Evolutionary conservation across 64 coral and sea anemone genomes (phyloP).

Genomic region (Orbicella faveolata): DNA sequence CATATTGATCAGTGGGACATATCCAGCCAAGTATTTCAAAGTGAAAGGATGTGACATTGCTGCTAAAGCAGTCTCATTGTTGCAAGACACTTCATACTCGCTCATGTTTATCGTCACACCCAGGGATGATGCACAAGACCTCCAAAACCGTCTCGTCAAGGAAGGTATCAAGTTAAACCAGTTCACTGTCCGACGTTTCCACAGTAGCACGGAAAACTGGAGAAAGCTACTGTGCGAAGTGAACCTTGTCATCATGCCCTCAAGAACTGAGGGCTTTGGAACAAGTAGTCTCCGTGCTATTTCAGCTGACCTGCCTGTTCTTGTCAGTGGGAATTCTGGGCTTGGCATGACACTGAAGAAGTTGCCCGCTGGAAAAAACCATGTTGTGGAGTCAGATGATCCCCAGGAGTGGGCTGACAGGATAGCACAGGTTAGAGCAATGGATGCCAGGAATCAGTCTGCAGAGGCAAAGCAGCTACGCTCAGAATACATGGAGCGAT

Average conservation of each 20-base stretch:
- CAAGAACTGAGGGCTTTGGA: constrained; percentile 34
- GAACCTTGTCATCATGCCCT: constrained; percentile 13
- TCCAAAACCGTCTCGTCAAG: background rate
- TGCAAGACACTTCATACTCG: constrained; percentile 2
- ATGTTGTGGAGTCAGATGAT: constrained; percentile 10
- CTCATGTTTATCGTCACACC: background rate
- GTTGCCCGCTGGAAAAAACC: background rate
- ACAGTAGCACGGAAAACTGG: background rate
- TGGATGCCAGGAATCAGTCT: background rate
- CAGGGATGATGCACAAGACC: background rate
- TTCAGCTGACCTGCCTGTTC: constrained; percentile 33
- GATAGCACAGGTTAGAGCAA: background rate
- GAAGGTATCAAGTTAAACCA: background rate
- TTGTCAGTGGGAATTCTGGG: constrained; percentile 16
- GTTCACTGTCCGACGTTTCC: background rate
- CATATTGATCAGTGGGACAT: background rate
- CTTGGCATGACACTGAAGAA: constrained; percentile 47
- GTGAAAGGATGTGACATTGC: constrained; percentile 48
- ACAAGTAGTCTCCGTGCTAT: constrained; percentile 26
- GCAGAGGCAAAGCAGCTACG: constrained; percentile 1
- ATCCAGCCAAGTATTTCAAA: background rate
- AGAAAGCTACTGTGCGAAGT: background rate
- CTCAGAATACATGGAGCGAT: constrained; percentile 12
- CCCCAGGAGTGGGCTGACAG: background rate
- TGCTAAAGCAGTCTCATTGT: background rate